Base-by-base conservation (phyloP, 1,140 invertebrate species). In the Lepidostoma basale region DNA sequence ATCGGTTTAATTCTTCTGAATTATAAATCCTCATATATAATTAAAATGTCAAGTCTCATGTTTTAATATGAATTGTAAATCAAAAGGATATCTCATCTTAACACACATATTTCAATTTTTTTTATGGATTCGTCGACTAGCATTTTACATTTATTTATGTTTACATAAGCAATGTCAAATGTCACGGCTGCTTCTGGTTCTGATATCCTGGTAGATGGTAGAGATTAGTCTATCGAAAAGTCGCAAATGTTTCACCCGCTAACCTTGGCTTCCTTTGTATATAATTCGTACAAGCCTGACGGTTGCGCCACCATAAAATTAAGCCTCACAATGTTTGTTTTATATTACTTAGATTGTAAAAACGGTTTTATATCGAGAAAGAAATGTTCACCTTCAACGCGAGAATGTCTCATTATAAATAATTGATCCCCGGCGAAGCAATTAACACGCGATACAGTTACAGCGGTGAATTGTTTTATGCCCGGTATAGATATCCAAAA, bases 91-190 rank as follows among this genome's bases (percentile, higher is more conserved):
- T n/a, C n/a, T n/a, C n/a, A n/a, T n/a, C n/a, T 30, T 22, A 64
- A 36, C 20, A 39, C 2, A 64, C 16, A n/a, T n/a, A n/a, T n/a
- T n/a, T n/a, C n/a, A n/a, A 39, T 39, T 20, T 14, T 60, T 47
- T 9, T 25, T 25, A 25, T 3, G 1, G 39, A 23, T 12, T 28
- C 39, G 20, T 56, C 42, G 40, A 9, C 60, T n/a, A n/a, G n/a
- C 10, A 10, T 56, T 18, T 67, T 30, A 16, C 10, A 40, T 18
- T 40, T 23, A 10, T 28, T 8, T 20, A 54, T 49, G 36, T 49
- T 49, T 63, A 67, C 28, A 8, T 56, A 18, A 39, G 8, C 54
- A 18, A 28, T 45, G 66, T 49, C 66, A 62, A 62, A 68, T 47
- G 56, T 68, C 66, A 68, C 28, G 66, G 66, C 58, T 68, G 10